These are phyloP conservation scores for Cossypha heuglini DNA, from an alignment of 2,797 vertebrate species.

Conservation along the genomic window DNA sequence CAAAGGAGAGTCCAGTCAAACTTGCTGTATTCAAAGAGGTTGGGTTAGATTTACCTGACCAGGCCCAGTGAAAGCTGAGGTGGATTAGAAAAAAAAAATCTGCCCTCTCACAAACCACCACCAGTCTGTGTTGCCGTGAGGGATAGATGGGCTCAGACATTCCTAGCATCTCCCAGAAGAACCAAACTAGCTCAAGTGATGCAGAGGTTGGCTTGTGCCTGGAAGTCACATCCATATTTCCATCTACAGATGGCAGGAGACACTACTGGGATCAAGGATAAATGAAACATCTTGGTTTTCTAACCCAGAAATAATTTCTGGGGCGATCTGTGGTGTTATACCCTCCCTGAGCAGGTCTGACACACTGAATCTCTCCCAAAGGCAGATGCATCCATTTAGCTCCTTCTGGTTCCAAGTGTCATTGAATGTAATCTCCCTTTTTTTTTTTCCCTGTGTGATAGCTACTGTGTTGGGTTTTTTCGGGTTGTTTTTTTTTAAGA, in stretches of 20 bases:
- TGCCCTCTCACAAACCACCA: neutral
- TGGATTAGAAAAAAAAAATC: neutral
- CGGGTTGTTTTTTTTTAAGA: neutral
- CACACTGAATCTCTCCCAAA: neutral
- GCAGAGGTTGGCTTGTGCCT: neutral
- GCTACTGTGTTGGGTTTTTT: neutral
- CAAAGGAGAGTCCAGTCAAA: neutral
- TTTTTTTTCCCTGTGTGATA: neutral
- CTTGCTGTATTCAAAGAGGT: neutral
- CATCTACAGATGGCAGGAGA: neutral
- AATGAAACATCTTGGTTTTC: neutral
- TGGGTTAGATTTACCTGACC: neutral
- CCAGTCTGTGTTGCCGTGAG: neutral
- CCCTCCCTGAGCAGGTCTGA: neutral
- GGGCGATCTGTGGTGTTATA: rapidly evolving
- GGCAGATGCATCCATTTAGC: neutral
- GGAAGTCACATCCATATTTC: neutral
- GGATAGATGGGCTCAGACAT: neutral
- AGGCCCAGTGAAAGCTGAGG: neutral
- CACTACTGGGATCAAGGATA: neutral
- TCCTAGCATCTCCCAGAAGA: neutral
- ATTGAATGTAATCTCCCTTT: neutral
- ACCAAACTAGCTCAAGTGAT: neutral
- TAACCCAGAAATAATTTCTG: neutral
- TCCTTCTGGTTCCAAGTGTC: neutral